Base-by-base conservation (phyloP, 2,797 vertebrate genomes). In the Silurus lanzhouensis region DNA sequence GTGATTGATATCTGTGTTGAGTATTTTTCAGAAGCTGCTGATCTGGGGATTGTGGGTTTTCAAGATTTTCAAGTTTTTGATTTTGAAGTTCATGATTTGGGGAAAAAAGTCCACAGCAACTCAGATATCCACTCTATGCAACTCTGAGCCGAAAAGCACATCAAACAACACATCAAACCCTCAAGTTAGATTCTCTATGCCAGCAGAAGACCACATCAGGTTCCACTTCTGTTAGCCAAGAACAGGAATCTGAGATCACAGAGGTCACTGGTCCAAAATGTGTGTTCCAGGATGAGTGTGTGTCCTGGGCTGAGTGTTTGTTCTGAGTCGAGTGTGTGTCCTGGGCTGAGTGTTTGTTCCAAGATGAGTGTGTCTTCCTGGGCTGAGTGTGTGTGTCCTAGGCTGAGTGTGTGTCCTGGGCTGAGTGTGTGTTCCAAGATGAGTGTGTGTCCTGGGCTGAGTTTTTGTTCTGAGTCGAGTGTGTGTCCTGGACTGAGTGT, bases 251-350 rank as follows among this genome's bases (percentile, higher is more conserved):
- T 55, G 13, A 57, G 6, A n/a, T 17, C 48, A 55, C n/a, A 27
- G 13, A 1, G 48, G 48, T 74, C 71, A 46, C 44, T 31, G 14
- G 66, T 52, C 48, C 48, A 52, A 52, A 52, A 10, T 52, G 48
- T 52, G 48, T 52, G 25, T 75, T 46, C 22, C 46, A 31, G 27
- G 66, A 88, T 81, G 89, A 60, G 81, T 87, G 87, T 79, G 68
- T n/a, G 12, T 82, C 44, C 19, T 0, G 10, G 48, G 48, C 10
- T 52, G 48, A 7, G 48, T 52, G 48, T 52, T 2, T 52, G 48
- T 52, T 9, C 6, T 52, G 48, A 4, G 48, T 9, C 1, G 7
- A 7, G 48, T 52, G 48, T 52, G 7, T 52, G 48, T 52, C 48
- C 48, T 52, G 48, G 48, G 1, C 48, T 7, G 10, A 52, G 48